Conservation (phyloP, 2,888 invertebrate genomes). For the Synanthedon tipuliformis region DNA sequence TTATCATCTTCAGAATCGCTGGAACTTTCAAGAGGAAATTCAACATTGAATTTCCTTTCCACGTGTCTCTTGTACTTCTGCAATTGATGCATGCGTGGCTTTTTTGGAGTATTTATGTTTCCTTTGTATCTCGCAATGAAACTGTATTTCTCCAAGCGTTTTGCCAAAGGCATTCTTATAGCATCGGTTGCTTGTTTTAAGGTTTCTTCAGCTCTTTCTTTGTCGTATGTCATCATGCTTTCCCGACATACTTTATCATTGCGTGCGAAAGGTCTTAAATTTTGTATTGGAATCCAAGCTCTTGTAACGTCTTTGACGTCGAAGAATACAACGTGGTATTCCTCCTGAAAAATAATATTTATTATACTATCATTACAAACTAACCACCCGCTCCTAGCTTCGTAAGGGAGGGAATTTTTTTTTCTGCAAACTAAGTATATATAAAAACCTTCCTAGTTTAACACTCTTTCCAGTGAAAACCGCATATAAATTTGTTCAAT, state of each 20-base stretch:
- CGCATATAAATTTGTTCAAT: no score
- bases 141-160: conserved; percentile 51
- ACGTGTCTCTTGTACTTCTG: conserved; percentile 30
- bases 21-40: conserved; percentile 26
- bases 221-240: conserved; percentile 19
- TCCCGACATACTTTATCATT: conserved; percentile 22
- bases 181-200: conserved; percentile 51
- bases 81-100: conserved; percentile 28
- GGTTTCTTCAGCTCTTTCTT: conserved; percentile 36
- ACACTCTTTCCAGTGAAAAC: no score
- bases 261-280: conserved; percentile 39
- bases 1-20: conserved; percentile 26
- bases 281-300: conserved; percentile 52
- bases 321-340: conserved; percentile 69
- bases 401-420: no score
- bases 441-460: no score
- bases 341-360: conserved; percentile 43
- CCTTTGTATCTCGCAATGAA: conserved; percentile 57
- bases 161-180: conserved; percentile 23
- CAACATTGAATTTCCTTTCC: conserved; percentile 36
- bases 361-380: background rate
- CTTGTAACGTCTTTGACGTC: conserved; percentile 44
- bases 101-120: conserved; percentile 37
- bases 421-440: no score
- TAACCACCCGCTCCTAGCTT: no score